These are phyloP conservation scores for Amazona guildingii DNA, from an alignment of 2,113 vertebrate genomes.

Conservation along the genomic window DNA sequence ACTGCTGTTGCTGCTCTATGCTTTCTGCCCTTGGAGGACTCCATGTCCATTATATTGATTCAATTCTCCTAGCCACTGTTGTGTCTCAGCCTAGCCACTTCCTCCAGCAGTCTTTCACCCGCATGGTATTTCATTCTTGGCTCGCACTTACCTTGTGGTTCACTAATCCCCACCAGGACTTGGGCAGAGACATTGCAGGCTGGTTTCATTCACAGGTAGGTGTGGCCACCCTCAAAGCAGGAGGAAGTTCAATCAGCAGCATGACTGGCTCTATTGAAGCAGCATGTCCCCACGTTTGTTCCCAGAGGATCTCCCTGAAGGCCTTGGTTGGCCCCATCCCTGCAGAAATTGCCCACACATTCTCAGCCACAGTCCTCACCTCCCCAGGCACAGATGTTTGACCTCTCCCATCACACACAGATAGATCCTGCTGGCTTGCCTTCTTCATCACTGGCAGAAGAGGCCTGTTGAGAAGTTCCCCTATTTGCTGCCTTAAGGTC, in stretches of 20 bases:
- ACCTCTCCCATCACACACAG: neutral
- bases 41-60: neutral
- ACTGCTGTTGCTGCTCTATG: rapidly evolving
- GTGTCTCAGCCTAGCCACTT: neutral
- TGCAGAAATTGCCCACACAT: neutral
- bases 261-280: neutral
- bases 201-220: neutral
- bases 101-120: neutral
- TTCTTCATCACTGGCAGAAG: neutral
- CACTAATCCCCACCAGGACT: neutral
- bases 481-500: neutral
- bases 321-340: neutral
- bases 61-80: neutral
- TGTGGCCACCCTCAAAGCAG: neutral
- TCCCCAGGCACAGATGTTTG: neutral
- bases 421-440: rapidly evolving
- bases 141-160: neutral
- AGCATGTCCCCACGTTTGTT: neutral
- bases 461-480: neutral
- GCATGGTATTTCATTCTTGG: neutral
- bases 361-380: neutral
- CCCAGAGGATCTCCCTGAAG: neutral
- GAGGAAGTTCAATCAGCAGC: neutral
- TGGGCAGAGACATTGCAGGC: neutral
- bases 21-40: neutral